A percentile compares a stretch with the other conserved stretches of the same genome.
phyloP scores from a whole-genome alignment of 2,113 vertebrate genomes.

The Rhinolophus ferrumequinum region DNA sequence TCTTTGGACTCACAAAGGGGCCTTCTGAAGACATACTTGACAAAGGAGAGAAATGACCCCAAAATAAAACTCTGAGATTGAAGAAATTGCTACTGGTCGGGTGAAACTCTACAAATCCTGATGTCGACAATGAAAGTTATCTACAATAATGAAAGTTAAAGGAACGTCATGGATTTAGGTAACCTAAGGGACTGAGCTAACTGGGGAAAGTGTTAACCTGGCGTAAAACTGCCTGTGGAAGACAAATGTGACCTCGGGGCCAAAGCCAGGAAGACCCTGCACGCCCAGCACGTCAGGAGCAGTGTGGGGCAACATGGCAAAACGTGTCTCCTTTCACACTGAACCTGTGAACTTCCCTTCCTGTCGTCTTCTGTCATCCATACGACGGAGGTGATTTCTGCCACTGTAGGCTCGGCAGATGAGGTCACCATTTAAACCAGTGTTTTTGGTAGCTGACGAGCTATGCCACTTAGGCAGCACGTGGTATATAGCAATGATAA shows the following conservation, averaged over 20 bases:
- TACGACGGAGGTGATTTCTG: not conserved
- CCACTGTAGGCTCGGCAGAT: not conserved
- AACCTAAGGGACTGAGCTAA: not conserved
- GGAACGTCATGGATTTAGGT: fast-evolving
- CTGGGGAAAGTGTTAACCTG: too few species aligned
- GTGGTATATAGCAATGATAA: fast-evolving
- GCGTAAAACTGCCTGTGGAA: not conserved
- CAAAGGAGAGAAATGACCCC: not conserved
- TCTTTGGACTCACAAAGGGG: not conserved
- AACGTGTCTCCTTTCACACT: not conserved
- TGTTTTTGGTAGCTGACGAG: not conserved
- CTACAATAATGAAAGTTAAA: fast-evolving
- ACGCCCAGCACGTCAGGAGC: fast-evolving
- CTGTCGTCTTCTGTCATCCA: fast-evolving
- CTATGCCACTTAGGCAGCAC: fast-evolving
- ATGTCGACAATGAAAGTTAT: too few species aligned
- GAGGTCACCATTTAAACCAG: too few species aligned
- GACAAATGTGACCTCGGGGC: not conserved
- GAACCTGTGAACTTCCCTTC: too few species aligned
- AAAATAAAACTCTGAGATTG: not conserved
- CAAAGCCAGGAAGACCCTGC: too few species aligned
- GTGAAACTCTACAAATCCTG: not conserved
- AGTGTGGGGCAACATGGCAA: not conserved
- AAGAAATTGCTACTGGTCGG: not conserved
- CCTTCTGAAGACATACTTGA: not conserved